Evolutionary conservation across 2,797 vertebrate genomes (phyloP).

Genomic region (Cuniculus paca): DNA sequence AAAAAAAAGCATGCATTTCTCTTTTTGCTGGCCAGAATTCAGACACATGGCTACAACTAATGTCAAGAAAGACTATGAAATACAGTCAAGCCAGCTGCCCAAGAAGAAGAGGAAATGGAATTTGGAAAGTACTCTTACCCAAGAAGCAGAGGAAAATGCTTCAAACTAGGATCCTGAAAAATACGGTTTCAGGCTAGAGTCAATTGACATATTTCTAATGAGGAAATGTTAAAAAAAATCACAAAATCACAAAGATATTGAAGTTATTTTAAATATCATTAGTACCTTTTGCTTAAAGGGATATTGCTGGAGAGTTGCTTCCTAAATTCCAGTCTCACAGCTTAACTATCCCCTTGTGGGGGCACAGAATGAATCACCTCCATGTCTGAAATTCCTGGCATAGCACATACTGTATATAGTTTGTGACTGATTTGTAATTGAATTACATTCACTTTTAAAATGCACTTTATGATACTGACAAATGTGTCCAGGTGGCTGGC

Average conservation of each 20-base stretch:
- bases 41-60: not conserved
- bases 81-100: not conserved
- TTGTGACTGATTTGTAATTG: not conserved
- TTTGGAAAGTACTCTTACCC: not conserved
- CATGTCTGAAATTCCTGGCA: not conserved
- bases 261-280: not conserved
- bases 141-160: not conserved
- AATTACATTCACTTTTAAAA: not conserved
- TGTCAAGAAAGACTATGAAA: not conserved
- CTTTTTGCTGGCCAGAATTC: not conserved
- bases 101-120: not conserved
- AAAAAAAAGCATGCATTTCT: not conserved
- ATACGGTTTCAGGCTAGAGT: not conserved
- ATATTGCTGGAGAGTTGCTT: not conserved
- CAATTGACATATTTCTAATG: not conserved
- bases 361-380: not conserved
- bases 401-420: not conserved
- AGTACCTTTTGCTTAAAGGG: not conserved
- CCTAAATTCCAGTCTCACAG: not conserved
- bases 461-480: not conserved
- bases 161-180: not conserved
- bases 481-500: not conserved
- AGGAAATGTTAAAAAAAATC: slow-evolving; percentile 13
- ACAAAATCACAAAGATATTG: not conserved
- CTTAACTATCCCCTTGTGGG: not conserved